These are phyloP conservation scores for Silvanus unidentatus DNA, from an alignment of 2,888 invertebrate genomes.

Conservation along the genomic window DNA sequence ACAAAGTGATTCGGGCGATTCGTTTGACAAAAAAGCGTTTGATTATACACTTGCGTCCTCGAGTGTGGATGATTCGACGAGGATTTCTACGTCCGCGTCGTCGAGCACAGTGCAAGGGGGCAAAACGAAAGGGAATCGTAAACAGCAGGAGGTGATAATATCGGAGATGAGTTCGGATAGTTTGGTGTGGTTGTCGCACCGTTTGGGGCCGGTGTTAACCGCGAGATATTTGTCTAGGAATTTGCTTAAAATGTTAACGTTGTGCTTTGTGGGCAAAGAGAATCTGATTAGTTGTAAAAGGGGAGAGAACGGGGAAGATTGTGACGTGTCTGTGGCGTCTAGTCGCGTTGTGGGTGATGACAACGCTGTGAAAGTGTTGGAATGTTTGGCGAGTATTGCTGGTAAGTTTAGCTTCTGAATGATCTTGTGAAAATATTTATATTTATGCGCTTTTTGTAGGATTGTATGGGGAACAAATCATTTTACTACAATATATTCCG, in stretches of 20 bases:
- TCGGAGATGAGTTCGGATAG: slow-evolving; percentile 86
- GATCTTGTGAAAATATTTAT: neutral
- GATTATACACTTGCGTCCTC: neutral
- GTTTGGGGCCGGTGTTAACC: slow-evolving; percentile 89
- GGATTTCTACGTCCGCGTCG: slow-evolving; percentile 7
- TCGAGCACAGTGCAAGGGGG: slow-evolving; percentile 10
- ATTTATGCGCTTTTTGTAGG: slow-evolving; percentile 47
- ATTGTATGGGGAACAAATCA: slow-evolving; percentile 82
- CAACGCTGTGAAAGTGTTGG: slow-evolving; percentile 80
- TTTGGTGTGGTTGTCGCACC: slow-evolving; percentile 85
- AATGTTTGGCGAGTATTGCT: slow-evolving; percentile 83
- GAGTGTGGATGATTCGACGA: neutral
- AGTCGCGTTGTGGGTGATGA: slow-evolving; percentile 69
- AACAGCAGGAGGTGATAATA: slow-evolving; percentile 50
- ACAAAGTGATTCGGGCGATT: slow-evolving; percentile 40
- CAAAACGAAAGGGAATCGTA: slow-evolving; percentile 15
- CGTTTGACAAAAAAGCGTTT: slow-evolving; percentile 2
- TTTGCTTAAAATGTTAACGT: slow-evolving; percentile 84
- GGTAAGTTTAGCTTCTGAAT: slow-evolving; percentile 51
- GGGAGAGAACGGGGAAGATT: slow-evolving; percentile 35
- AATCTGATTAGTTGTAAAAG: slow-evolving; percentile 53
- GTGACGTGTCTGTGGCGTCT: slow-evolving; percentile 59
- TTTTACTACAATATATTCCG: slow-evolving; percentile 83
- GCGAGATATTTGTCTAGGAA: slow-evolving; percentile 87
- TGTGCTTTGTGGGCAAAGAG: slow-evolving; percentile 86